Percentiles rank a stretch among this genome's conserved stretches.
phyloP scores from a whole-genome alignment of 2,888 invertebrate species.

The Chrysomela aeneicollis region DNA sequence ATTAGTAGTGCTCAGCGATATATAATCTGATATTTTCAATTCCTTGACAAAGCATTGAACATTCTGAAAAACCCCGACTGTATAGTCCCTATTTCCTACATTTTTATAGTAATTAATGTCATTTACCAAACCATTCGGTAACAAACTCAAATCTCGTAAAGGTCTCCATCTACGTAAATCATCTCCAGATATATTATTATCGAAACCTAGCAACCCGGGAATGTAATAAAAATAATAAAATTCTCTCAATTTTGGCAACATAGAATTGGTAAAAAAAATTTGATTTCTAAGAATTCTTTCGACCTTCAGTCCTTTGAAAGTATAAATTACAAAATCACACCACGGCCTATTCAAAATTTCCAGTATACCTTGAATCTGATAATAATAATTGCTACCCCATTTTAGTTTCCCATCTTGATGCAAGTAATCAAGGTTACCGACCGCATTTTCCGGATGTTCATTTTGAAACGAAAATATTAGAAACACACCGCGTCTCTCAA shows the following conservation, averaged over 20 bases:
- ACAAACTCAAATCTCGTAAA: neutral
- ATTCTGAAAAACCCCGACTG: constrained; percentile 2
- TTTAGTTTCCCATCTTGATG: neutral
- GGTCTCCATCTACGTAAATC: neutral
- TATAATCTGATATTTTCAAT: constrained; percentile 8
- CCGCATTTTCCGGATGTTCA: neutral
- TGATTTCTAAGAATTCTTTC: neutral
- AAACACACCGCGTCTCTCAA: too few species aligned
- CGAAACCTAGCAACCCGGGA: neutral
- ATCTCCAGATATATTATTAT: neutral
- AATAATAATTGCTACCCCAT: neutral
- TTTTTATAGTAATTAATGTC: constrained; percentile 8
- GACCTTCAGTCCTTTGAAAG: neutral
- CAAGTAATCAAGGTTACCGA: neutral
- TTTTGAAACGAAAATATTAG: too few species aligned
- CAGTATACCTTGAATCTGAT: constrained; percentile 4
- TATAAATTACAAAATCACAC: constrained; percentile 8
- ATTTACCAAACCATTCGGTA: neutral
- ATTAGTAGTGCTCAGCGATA: constrained; percentile 5
- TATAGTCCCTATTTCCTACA: neutral
- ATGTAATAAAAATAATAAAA: neutral
- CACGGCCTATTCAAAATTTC: constrained; percentile 2
- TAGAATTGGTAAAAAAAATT: too few species aligned
- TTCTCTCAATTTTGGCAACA: constrained; percentile 3
- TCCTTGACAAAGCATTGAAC: constrained; percentile 9